A percentile compares a stretch with the other conserved stretches of the same genome.
These are phyloP conservation scores for Epinephelus lanceolatus DNA, from an alignment of 2,113 vertebrate genomes.

Conservation along the genomic window DNA sequence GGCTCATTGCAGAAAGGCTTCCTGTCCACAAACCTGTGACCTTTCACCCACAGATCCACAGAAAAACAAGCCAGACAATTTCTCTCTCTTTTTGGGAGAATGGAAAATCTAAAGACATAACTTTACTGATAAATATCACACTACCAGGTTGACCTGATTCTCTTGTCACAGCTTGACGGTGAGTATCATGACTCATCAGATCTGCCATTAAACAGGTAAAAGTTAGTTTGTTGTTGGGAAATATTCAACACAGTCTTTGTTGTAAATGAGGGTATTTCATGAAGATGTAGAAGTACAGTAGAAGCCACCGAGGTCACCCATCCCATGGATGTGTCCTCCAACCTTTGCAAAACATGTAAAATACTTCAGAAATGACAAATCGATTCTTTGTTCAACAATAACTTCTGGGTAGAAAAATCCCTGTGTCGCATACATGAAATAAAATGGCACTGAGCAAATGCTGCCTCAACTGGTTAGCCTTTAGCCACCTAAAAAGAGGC, in stretches of 20 bases:
- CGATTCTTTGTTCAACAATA: no score
- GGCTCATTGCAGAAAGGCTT: constrained; percentile 56
- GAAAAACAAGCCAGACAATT: background rate
- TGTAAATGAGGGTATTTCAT: background rate
- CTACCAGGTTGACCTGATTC: background rate
- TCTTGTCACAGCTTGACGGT: background rate
- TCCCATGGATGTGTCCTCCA: background rate
- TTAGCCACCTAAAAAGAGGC: no score
- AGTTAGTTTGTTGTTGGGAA: background rate
- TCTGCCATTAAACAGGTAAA: background rate
- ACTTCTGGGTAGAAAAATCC: background rate
- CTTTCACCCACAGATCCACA: constrained; percentile 63
- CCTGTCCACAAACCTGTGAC: constrained; percentile 47
- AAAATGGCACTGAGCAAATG: background rate
- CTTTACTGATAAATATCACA: background rate
- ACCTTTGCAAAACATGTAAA: background rate
- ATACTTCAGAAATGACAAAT: background rate
- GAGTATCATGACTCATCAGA: background rate
- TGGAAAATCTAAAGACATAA: background rate
- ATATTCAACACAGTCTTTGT: background rate
- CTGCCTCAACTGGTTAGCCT: no score
- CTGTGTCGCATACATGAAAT: background rate
- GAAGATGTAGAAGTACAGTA: background rate
- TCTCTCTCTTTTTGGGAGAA: background rate
- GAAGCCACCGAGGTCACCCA: background rate